Conservation (phyloP, 2,113 vertebrate species). For the Rhinopithecus roxellana region DNA sequence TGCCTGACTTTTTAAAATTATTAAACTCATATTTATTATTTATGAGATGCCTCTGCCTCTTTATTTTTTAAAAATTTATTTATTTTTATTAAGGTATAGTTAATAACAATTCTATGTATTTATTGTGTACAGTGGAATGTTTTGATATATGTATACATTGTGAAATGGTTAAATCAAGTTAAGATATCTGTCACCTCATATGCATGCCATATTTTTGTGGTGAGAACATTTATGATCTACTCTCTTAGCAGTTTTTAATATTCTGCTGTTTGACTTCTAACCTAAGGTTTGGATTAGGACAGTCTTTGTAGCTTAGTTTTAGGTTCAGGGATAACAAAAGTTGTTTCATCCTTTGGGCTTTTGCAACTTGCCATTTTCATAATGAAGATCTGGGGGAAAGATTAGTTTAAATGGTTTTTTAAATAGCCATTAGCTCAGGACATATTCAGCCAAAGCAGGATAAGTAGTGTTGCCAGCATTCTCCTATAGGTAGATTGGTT, state of each 20-base stretch:
- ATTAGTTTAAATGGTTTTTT: slow-evolving; percentile 14
- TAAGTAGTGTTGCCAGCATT: neutral
- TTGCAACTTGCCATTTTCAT: slow-evolving; percentile 13
- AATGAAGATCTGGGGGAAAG: slow-evolving; percentile 12
- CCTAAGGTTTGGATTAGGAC: neutral
- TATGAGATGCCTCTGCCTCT: neutral
- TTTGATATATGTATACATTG: neutral
- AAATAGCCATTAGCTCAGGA: slow-evolving; percentile 16
- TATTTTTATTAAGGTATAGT: neutral
- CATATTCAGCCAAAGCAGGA: neutral
- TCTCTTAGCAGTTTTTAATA: neutral
- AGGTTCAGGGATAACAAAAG: neutral
- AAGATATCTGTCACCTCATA: neutral
- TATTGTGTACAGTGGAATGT: neutral
- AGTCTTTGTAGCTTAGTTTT: slow-evolving; percentile 3
- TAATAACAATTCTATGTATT: neutral
- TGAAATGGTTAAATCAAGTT: neutral
- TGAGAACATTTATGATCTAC: neutral
- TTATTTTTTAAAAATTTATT: neutral
- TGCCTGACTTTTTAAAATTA: neutral
- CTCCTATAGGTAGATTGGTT: neutral
- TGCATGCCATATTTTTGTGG: neutral
- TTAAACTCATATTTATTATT: neutral
- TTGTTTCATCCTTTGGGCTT: neutral
- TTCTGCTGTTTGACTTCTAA: neutral